phyloP scores from a whole-genome alignment of 2,797 vertebrate genomes.

The Buceros bicornis region DNA sequence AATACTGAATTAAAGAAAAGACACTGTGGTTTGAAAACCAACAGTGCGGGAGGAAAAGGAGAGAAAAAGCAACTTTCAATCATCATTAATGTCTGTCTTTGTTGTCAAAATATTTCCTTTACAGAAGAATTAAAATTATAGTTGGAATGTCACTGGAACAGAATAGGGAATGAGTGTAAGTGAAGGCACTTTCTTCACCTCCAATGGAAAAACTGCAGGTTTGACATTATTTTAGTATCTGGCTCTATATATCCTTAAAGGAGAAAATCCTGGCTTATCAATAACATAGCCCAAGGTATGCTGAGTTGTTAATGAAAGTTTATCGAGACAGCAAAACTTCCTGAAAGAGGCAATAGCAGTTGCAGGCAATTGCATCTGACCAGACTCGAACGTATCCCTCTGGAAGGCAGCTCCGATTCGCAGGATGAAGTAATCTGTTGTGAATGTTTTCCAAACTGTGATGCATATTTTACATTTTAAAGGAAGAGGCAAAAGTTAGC shows the following conservation, averaged over 20 bases:
- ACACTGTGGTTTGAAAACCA: slow-evolving; percentile 33
- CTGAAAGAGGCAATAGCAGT: not conserved
- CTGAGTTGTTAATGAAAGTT: slow-evolving; percentile 13
- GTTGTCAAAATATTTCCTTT: slow-evolving; percentile 70
- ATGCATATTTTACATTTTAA: slow-evolving; percentile 62
- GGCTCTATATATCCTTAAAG: slow-evolving; percentile 4
- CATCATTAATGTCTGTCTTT: slow-evolving; percentile 36
- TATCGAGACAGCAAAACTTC: not conserved
- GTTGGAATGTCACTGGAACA: slow-evolving; percentile 33
- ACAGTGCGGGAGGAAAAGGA: slow-evolving; percentile 28
- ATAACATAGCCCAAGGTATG: not conserved
- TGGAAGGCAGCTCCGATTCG: slow-evolving; percentile 48
- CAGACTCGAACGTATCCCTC: not conserved
- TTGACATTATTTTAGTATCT: slow-evolving; percentile 7
- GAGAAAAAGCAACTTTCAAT: slow-evolving; percentile 67
- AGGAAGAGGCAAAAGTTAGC: slow-evolving; percentile 56
- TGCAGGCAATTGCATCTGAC: slow-evolving; percentile 22
- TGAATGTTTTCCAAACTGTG: slow-evolving; percentile 63
- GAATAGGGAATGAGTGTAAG: slow-evolving; percentile 9
- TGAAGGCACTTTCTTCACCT: not conserved
- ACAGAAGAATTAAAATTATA: slow-evolving; percentile 59
- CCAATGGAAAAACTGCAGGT: slow-evolving; percentile 8
- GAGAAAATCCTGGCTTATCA: not conserved
- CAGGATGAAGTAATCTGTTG: slow-evolving; percentile 42
- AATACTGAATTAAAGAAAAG: not conserved